phyloP scores from a whole-genome alignment of 2,113 vertebrate species.

The Pedionomus torquatus region DNA sequence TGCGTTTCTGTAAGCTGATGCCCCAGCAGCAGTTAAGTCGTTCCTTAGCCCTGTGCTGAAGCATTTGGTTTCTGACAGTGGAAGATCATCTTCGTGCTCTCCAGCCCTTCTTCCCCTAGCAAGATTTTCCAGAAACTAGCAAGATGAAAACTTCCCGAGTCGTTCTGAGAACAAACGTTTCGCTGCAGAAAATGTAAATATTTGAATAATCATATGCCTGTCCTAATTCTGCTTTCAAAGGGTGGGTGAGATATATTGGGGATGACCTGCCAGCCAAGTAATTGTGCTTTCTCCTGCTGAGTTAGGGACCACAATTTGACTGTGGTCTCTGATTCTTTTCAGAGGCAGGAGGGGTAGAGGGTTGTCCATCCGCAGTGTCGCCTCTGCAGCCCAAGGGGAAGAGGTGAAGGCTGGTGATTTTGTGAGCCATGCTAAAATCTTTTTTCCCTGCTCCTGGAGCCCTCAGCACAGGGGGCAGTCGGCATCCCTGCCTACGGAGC shows the following conservation, averaged over 20 bases:
- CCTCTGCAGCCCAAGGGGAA: not conserved
- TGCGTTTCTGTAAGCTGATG: not conserved
- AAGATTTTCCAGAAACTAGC: not conserved
- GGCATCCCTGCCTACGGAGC: not conserved
- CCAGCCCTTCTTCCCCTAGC: not conserved
- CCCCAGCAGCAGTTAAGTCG: not conserved
- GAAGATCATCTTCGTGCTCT: not conserved
- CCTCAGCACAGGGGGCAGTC: rapidly evolving
- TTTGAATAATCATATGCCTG: not conserved
- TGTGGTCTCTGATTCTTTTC: not conserved
- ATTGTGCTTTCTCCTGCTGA: not conserved
- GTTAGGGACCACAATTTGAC: not conserved
- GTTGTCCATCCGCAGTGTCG: rapidly evolving
- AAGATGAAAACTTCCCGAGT: not conserved
- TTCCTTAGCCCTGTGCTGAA: not conserved
- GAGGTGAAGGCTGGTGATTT: not conserved
- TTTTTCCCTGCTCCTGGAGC: not conserved
- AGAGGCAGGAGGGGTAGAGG: not conserved
- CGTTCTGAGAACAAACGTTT: not conserved
- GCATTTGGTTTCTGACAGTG: not conserved
- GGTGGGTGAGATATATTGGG: not conserved
- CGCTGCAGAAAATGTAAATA: not conserved
- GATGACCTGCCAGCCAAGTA: not conserved
- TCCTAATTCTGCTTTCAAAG: not conserved
- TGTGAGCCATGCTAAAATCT: not conserved